These are phyloP conservation scores for Cygnus olor DNA, from an alignment of 2,797 vertebrate species.

Conservation along the genomic window DNA sequence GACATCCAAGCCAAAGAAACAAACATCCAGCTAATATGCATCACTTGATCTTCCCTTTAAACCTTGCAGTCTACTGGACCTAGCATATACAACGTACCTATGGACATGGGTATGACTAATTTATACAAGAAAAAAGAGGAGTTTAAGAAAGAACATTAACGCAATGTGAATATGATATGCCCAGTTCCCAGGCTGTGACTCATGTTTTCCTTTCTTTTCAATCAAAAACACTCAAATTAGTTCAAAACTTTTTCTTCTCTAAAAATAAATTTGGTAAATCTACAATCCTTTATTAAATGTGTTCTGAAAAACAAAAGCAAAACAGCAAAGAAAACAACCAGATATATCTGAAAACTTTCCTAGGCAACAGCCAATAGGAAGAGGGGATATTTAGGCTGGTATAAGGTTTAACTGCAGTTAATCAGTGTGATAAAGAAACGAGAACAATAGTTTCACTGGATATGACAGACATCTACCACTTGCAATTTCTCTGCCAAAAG, in stretches of 20 bases:
- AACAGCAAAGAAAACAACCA: not conserved
- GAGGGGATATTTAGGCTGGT: not conserved
- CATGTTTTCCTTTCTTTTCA: constrained; percentile 21
- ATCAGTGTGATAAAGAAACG: not conserved
- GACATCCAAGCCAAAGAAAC: not conserved
- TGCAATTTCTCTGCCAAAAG: not conserved
- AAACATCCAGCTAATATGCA: not conserved
- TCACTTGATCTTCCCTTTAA: not conserved
- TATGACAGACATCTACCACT: not conserved
- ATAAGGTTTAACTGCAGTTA: not conserved
- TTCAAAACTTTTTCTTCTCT: constrained; percentile 4
- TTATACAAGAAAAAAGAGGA: not conserved
- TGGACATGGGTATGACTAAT: not conserved
- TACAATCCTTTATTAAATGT: constrained; percentile 2
- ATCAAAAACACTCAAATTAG: not conserved
- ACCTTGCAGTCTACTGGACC: not conserved
- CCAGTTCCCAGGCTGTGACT: constrained; percentile 15
- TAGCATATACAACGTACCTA: not conserved
- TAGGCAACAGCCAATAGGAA: not conserved
- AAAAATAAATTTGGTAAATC: constrained; percentile 21
- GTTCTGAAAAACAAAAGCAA: not conserved
- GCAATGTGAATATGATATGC: not conserved
- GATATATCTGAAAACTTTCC: not conserved
- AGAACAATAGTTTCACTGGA: not conserved
- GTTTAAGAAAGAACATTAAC: not conserved